These are phyloP conservation scores for Myiagra hebetior DNA, from an alignment of 2,113 vertebrate genomes.

Conservation along the genomic window DNA sequence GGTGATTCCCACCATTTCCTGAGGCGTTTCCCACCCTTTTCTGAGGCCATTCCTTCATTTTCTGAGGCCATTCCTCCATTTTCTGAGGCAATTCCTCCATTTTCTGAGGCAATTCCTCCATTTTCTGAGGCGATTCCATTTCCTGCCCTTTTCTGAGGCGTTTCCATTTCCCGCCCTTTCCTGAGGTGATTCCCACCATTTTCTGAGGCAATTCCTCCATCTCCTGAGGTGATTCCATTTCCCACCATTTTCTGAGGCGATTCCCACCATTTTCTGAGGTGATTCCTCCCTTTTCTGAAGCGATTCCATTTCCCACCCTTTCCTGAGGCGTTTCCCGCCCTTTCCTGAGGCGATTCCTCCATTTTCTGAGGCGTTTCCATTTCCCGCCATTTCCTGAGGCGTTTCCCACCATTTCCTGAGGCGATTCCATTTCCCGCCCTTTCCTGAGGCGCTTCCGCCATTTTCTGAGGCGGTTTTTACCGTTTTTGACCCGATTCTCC, in stretches of 20 bases:
- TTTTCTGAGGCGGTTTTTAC: neutral
- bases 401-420: neutral
- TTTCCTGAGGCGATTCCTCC: neutral
- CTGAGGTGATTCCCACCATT: neutral
- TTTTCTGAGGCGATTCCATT: no score
- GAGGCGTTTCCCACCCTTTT: no score
- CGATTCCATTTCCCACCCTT: no score
- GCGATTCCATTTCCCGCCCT: no score
- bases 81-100: no score
- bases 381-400: neutral
- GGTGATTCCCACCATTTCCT: no score
- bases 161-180: neutral
- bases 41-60: no score
- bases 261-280: neutral
- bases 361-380: neutral
- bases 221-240: neutral
- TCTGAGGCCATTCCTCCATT: no score
- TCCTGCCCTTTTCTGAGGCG: no score
- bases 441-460: neutral
- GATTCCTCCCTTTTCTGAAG: neutral
- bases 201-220: neutral
- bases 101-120: no score
- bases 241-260: neutral
- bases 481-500: neutral
- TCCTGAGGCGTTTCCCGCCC: neutral